Base-by-base conservation (phyloP, 2,888 invertebrate species). In the Lasioglossum oenotherae region DNA sequence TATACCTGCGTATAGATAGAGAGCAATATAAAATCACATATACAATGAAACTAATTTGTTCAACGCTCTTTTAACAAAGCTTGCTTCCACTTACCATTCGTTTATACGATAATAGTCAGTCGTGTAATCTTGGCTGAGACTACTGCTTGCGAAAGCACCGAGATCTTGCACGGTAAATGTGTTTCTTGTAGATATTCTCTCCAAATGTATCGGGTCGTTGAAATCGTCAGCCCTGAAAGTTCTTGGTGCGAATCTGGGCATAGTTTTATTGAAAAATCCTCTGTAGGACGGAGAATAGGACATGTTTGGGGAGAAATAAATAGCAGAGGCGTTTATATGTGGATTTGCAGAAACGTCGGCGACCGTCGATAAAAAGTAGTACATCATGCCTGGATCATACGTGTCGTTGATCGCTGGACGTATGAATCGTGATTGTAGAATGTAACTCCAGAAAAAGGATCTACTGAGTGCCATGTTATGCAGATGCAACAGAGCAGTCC, bases 311-410 rank as follows among this genome's bases (percentile, higher is more conserved):
- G 99, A 97, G 94, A 99, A 99, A 95, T 99, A 99, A 88, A 99
- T 97, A 0, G 99, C 97, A 94, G 98, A 98, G 80, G 99, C 98
- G 94, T 99, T 99, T 88, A 99, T 98, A 91, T 98, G 97, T 0
- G 98, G 98, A 95, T 99, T 99, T 0, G 99, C 97, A 0, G 99
- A 98, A 0, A 99, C 98, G 95, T 99, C 99, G 0, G 99, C 99
- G 0, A 99, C 98, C 0, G 98, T 98, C 0, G 99, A 99, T 71
- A 99, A 96, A 94, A 99, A 99, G 93, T 99, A 99, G 94, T 99
- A 99, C 98, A 99, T 98, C 97, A 99, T 98, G 79, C 99, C 99
- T 0, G 99, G 99, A 95, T 99, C 99, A 91, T 98, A 98, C 0
- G 98, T 98, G 92, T 98, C 98, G 94, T 98, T 98, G 38, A 98